These are phyloP conservation scores for Leptinotarsa tumamoca DNA, from an alignment of 2,888 invertebrate species.

Conservation along the genomic window DNA sequence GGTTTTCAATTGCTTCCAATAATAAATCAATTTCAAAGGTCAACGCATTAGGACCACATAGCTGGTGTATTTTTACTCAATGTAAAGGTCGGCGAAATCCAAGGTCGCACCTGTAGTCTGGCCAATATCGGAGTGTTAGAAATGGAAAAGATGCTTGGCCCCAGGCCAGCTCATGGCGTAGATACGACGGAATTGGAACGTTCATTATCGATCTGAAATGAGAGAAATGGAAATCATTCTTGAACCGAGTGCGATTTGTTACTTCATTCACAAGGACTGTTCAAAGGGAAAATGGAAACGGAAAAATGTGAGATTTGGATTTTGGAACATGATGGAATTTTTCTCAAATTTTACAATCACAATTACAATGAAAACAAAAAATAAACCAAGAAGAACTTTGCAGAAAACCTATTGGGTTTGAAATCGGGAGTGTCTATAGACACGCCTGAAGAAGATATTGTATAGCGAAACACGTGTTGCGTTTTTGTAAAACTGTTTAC, in stretches of 20 bases:
- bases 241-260: slow-evolving; percentile 5
- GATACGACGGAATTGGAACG: slow-evolving; percentile 18
- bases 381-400: no score
- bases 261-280: background rate
- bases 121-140: slow-evolving; percentile 24
- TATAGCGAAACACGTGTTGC: no score
- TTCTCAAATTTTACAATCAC: no score
- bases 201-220: slow-evolving; percentile 12
- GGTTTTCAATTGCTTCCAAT: background rate
- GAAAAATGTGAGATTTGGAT: no score
- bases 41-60: slow-evolving; percentile 16
- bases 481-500: no score
- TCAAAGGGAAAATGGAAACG: background rate
- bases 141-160: slow-evolving; percentile 26
- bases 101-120: slow-evolving; percentile 34
- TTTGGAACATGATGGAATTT: no score
- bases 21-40: slow-evolving; percentile 10
- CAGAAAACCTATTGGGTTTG: no score
- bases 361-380: no score
- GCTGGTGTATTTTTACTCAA: slow-evolving; percentile 31
- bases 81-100: slow-evolving; percentile 34
- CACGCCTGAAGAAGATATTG: no score
- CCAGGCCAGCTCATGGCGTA: slow-evolving; percentile 15
- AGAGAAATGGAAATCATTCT: slow-evolving; percentile 8
- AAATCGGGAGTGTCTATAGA: no score